Conservation (phyloP, 2,797 vertebrate genomes). For the Bradypodion pumilum region DNA sequence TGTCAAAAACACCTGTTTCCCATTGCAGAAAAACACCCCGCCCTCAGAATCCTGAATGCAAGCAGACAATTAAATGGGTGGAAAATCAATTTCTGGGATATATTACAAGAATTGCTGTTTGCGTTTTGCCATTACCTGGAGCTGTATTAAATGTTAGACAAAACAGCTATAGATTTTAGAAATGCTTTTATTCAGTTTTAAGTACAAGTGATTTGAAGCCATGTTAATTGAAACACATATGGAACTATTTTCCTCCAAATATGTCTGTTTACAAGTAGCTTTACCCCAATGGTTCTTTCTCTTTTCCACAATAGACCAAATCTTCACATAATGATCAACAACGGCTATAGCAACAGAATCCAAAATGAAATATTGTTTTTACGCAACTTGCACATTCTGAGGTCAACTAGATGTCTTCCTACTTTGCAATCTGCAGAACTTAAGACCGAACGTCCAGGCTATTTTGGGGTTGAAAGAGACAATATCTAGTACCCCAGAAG, state of each 20-base stretch:
- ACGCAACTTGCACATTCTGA: no score
- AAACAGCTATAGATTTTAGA: constrained; percentile 52
- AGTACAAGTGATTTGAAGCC: constrained; percentile 44
- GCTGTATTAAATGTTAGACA: constrained; percentile 47
- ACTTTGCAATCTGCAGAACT: no score
- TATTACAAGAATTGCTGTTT: constrained; percentile 38
- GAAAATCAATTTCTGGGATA: constrained; percentile 50
- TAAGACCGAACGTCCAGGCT: no score
- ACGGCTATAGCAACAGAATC: no score
- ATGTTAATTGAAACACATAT: constrained; percentile 28
- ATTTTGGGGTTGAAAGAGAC: no score
- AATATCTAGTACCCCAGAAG: no score
- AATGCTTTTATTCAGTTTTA: constrained; percentile 48
- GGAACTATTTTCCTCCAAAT: neutral
- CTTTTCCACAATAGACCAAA: neutral
- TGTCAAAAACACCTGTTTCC: no score
- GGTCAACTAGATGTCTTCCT: no score
- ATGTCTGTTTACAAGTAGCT: constrained; percentile 25
- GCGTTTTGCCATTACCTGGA: constrained; percentile 47
- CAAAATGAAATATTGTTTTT: no score
- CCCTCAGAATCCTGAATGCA: constrained; percentile 13
- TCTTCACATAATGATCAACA: neutral
- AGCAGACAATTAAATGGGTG: constrained; percentile 2
- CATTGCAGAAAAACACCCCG: no score
- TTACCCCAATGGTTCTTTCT: neutral